Evolutionary conservation across 2,888 invertebrate species (phyloP).

Genomic region (Trachelus stipa): DNA sequence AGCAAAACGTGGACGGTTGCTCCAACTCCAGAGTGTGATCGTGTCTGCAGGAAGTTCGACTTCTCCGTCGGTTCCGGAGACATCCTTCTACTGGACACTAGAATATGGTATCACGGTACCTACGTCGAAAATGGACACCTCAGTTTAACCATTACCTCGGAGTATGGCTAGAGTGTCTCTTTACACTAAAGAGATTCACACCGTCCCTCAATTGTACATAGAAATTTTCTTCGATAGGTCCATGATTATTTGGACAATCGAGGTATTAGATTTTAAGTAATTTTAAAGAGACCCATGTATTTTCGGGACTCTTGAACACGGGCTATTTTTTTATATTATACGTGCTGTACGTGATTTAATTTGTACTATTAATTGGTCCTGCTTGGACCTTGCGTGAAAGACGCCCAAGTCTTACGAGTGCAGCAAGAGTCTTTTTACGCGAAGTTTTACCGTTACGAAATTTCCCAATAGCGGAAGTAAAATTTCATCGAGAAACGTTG

Average conservation of each 20-base stretch:
- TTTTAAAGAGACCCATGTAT: neutral
- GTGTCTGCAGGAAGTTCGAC: constrained; percentile 77
- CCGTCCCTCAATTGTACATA: constrained; percentile 1
- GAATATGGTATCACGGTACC: constrained; percentile 93
- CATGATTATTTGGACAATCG: neutral
- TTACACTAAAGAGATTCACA: neutral
- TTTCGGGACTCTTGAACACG: neutral
- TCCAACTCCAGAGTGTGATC: constrained; percentile 89
- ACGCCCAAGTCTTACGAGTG: neutral
- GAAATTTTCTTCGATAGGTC: neutral
- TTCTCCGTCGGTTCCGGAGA: constrained; percentile 89
- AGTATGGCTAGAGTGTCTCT: constrained; percentile 78
- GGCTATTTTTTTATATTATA: neutral
- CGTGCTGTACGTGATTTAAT: neutral
- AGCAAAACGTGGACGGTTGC: constrained; percentile 87
- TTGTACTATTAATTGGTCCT: neutral
- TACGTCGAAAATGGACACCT: constrained; percentile 83
- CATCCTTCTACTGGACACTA: constrained; percentile 90
- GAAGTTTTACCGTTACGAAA: neutral
- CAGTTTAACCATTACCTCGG: constrained; percentile 90
- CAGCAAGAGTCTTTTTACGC: neutral
- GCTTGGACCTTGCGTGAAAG: neutral
- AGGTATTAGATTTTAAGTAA: neutral
- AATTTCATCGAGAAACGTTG: neutral
- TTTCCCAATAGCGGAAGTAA: neutral